phyloP scores from a whole-genome alignment of 2,888 invertebrate species.

The Ligdia adustata region DNA sequence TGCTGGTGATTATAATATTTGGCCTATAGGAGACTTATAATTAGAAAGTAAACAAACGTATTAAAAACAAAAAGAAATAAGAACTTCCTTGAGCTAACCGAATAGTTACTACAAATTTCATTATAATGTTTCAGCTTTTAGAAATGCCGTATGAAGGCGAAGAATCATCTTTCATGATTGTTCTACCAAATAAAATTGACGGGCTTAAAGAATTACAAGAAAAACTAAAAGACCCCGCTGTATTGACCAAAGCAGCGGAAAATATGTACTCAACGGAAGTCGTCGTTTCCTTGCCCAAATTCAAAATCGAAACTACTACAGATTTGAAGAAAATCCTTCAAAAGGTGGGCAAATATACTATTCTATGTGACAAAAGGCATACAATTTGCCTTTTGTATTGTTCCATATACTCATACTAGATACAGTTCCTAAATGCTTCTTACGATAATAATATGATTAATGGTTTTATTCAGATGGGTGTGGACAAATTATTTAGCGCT shows the following conservation, averaged over 20 bases:
- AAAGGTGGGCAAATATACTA: constrained; percentile 73
- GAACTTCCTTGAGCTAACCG: too few relatives aligned
- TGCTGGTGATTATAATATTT: too few relatives aligned
- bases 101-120: too few relatives aligned
- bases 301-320: constrained; percentile 90
- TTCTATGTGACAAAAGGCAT: neutral
- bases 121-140: constrained; percentile 82
- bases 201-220: constrained; percentile 85
- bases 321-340: constrained; percentile 84
- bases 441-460: too few relatives aligned
- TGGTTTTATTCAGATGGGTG: constrained; percentile 47
- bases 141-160: constrained; percentile 89
- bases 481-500: constrained; percentile 52
- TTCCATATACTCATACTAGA: neutral
- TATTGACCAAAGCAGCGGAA: constrained; percentile 65
- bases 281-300: constrained; percentile 88
- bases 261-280: constrained; percentile 79
- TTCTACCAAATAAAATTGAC: constrained; percentile 87
- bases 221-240: constrained; percentile 78
- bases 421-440: neutral
- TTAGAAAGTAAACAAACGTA: too few relatives aligned
- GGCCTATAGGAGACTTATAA: too few relatives aligned
- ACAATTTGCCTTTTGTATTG: neutral
- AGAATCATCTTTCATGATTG: constrained; percentile 87
- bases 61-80: too few relatives aligned